Evolutionary conservation across 2,113 vertebrate genomes (phyloP).

Genomic region (Dromas ardeola): DNA sequence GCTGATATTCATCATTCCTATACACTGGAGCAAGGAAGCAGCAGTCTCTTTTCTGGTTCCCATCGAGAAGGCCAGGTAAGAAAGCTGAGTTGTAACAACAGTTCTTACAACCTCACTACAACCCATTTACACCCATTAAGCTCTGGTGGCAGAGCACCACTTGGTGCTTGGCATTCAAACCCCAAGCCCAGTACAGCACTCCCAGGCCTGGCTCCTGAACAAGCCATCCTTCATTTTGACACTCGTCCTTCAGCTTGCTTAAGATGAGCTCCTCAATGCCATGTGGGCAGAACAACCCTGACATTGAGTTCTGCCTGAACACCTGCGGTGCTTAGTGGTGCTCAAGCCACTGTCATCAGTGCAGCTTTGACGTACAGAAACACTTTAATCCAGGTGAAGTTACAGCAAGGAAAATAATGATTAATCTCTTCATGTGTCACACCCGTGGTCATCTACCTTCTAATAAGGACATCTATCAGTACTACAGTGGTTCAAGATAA

Average conservation of each 20-base stretch:
- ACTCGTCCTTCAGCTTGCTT: background rate
- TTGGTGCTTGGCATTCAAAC: background rate
- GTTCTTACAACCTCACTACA: background rate
- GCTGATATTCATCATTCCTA: background rate
- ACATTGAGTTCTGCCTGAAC: background rate
- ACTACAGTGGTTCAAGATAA: background rate
- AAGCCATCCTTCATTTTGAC: background rate
- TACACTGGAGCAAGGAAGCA: background rate
- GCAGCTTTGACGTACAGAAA: background rate
- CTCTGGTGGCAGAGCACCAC: background rate
- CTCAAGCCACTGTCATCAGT: background rate
- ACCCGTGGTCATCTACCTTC: background rate
- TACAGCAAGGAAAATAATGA: background rate
- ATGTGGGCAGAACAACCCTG: background rate
- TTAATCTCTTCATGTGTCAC: background rate
- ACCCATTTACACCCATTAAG: too few species aligned
- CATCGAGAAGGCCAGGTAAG: background rate
- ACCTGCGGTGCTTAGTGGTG: background rate
- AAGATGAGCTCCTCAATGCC: background rate
- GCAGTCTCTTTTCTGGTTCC: background rate
- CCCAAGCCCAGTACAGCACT: background rate
- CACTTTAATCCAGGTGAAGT: background rate
- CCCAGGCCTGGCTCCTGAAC: background rate
- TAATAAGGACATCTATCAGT: background rate
- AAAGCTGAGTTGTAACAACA: background rate